Evolutionary conservation across 2,113 vertebrate genomes (phyloP).

Genomic region (Plotosus lineatus): DNA sequence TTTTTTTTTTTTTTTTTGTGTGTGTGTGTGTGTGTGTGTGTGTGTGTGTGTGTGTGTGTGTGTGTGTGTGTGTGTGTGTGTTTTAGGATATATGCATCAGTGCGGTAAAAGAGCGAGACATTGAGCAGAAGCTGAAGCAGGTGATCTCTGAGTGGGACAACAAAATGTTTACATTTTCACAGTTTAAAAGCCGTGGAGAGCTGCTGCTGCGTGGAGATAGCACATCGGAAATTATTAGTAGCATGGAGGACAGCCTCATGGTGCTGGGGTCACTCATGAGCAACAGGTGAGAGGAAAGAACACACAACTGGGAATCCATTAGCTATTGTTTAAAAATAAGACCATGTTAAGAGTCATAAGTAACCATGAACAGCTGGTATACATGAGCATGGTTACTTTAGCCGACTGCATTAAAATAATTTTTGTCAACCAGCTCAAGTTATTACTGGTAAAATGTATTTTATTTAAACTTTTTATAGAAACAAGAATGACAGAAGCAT

Average conservation of each 20-base stretch:
- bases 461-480: not conserved
- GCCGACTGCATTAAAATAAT: not conserved
- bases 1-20: not conserved
- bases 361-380: not conserved
- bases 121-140: conserved; percentile 93
- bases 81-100: conserved; percentile 91
- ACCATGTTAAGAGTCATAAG: not conserved
- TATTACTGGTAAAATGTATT: not conserved
- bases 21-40: too few species aligned
- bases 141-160: conserved; percentile 91
- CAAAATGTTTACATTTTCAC: conserved; percentile 82
- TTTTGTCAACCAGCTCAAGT: not conserved
- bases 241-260: conserved; percentile 95
- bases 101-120: conserved; percentile 91
- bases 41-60: too few species aligned
- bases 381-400: not conserved
- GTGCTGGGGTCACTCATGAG: conserved; percentile 87
- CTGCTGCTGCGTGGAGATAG: conserved; percentile 90
- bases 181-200: conserved; percentile 90
- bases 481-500: not conserved
- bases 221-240: conserved; percentile 85
- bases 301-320: not conserved
- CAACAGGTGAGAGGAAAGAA: conserved; percentile 79
- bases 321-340: not conserved
- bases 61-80: too few species aligned